Conservation (phyloP, 1,140 invertebrate species). For the Triops longicaudatus region DNA sequence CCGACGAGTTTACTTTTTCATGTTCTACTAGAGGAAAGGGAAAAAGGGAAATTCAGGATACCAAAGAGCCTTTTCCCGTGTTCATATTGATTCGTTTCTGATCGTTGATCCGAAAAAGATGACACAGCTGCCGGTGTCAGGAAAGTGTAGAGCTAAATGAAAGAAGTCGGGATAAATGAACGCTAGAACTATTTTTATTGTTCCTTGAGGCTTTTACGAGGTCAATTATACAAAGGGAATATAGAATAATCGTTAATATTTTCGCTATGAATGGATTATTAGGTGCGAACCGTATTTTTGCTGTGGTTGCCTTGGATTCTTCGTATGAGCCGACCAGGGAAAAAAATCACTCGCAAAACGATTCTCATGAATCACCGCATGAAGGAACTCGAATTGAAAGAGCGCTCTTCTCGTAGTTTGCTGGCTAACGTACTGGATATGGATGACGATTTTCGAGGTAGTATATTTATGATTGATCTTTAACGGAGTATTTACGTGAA, state of each 20-base stretch:
- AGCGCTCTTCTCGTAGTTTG: constrained; percentile 83
- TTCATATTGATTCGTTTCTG: not conserved
- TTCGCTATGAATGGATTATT: constrained; percentile 22
- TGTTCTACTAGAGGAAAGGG: not conserved
- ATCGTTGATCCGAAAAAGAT: not conserved
- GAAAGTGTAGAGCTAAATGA: not conserved
- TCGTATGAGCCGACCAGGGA: constrained; percentile 85
- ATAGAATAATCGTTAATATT: not conserved
- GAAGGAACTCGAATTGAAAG: constrained; percentile 83
- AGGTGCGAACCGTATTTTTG: constrained; percentile 87
- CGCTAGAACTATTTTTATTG: not conserved
- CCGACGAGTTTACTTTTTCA: too few relatives aligned
- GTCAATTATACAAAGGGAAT: not conserved
- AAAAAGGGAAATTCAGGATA: not conserved
- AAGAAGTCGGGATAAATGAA: not conserved
- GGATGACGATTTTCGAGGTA: constrained; percentile 74
- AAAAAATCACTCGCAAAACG: constrained; percentile 83
- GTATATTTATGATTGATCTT: not conserved
- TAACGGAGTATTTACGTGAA: too few relatives aligned
- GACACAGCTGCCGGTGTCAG: not conserved
- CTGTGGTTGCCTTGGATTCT: constrained; percentile 95
- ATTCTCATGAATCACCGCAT: constrained; percentile 78
- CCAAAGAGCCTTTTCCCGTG: not conserved
- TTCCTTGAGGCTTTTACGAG: not conserved
- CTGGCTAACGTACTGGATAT: constrained; percentile 85